Base-by-base conservation (phyloP, 2,113 vertebrate genomes). In the Aspiorhynchus laticeps region DNA sequence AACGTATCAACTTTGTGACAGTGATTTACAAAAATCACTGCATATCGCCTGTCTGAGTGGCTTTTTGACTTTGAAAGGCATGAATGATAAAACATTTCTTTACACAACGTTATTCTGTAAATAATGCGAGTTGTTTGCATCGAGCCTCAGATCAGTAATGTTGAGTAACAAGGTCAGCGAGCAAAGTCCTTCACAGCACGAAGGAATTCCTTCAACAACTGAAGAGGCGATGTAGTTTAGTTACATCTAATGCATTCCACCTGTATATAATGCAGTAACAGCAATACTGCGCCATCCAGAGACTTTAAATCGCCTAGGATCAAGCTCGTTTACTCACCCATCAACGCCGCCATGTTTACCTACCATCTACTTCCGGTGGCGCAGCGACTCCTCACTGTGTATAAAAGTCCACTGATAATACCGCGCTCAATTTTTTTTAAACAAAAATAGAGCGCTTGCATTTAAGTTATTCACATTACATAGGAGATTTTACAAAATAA, bases 311-410 rank as follows among this genome's bases (percentile, higher is more conserved):
- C 28, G 21, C 7, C 17, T 1, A 38, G 0, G 1, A 82, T 88
- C 83, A 31, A 7, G 12, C 77, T 82, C 89, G 73, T 88, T 86
- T 28, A 83, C 96, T 95, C 88, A 97, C 97, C 94, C 4, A 94
- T 86, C 89, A 93, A 83, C 88, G 95, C 94, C 92, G 95, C 96
- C 96, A 97, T 97, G 86, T 95, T 94, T 91, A 74, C 33, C 17
- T 14, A 88, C 33, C 2, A 88, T 15, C 21, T 17, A 79, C 46
- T 92, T 93, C 89, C 91, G 28, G 87, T 86, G 59, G 24, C 38
- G 2, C 67, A 26, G 5, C 2, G 5, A 31, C 41, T 38, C 67
- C 65, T 17, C 28, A 5, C 48, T 5, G 14, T 19, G 2, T 19
- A 17, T 80, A 61, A 80, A 61, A 80, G 28, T 59, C 53, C 7